Conservation (phyloP, 2,797 vertebrate genomes). For the Parambassis ranga region DNA sequence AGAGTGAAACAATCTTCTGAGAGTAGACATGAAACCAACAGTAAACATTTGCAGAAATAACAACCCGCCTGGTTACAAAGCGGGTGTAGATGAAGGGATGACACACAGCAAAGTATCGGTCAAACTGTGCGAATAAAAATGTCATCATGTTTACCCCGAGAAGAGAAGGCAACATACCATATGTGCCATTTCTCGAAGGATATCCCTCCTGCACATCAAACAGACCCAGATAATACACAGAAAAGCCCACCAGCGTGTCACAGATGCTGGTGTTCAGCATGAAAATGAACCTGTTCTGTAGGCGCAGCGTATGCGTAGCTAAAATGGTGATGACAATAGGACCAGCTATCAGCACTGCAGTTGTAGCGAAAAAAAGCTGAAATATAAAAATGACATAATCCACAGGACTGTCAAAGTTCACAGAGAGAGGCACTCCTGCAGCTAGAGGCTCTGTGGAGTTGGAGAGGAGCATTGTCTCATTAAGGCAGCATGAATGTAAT, state of each 20-base stretch:
- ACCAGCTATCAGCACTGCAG: constrained; percentile 58
- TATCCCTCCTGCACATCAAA: constrained; percentile 70
- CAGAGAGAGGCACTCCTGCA: constrained; percentile 58
- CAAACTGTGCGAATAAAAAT: constrained; percentile 70
- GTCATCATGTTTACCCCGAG: constrained; percentile 59
- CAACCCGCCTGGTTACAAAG: constrained; percentile 48
- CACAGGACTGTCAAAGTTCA: constrained; percentile 67
- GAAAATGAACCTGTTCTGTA: constrained; percentile 80
- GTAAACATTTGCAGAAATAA: constrained; percentile 60
- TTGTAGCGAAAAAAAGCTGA: constrained; percentile 73
- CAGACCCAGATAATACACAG: constrained; percentile 58
- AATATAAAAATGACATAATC: constrained; percentile 74
- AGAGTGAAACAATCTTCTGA: neutral
- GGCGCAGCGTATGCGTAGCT: constrained; percentile 56
- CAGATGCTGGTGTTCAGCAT: constrained; percentile 79
- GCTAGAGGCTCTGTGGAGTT: constrained; percentile 31
- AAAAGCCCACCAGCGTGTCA: constrained; percentile 58
- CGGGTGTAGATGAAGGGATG: constrained; percentile 57
- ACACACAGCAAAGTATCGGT: constrained; percentile 60
- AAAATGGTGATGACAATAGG: constrained; percentile 64
- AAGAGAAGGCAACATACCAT: constrained; percentile 27
- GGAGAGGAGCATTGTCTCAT: constrained; percentile 33
- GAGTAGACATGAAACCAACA: constrained; percentile 70
- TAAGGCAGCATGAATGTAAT: too few relatives aligned
- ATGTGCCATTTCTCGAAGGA: constrained; percentile 52